Evolutionary conservation across 2,113 vertebrate genomes (phyloP), one percentile per base, ranked within the genome.

Genomic region (Atlantisia rogersi): DNA sequence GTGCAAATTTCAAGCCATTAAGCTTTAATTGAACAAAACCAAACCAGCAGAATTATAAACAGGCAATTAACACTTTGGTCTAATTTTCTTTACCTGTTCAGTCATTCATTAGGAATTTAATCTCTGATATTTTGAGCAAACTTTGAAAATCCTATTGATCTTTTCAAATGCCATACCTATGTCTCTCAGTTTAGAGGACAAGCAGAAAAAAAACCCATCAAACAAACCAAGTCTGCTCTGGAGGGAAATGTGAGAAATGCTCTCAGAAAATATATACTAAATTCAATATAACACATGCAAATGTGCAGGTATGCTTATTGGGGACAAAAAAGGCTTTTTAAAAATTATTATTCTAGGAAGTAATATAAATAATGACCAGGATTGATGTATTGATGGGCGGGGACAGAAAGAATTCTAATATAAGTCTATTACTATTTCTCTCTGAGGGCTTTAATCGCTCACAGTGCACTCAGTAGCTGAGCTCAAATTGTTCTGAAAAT

Each of bases 1-100:
- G 94, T 64, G 25, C 85, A 84, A 91, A 94, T 21, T 87, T 90
- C 44, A 75, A 89, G 84, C 13, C 80, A 58, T 82, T 82, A 87
- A 70, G 55, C 19, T 81, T 94, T 59, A 86, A 60, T 62, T 70
- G 16, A 86, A 86, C 8, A 69, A 96, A 90, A 85, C 21, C 69
- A 93, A 89, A 26, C 25, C 9, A 93, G 11, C 6, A 76, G 29
- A 82, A 79, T 74, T 78, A 71, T 78, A 88, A 82, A 84, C 31
- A 53, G 19, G 11, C 8, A 90, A 25, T 93, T 92, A 83, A 67
- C 44, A 67, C 29, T 77, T 84, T 67, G 12, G 10, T 92, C 56
- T 86, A 32, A 20, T 82, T 92, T 79, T 90, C 31, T 12, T 55
- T 88, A 80, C 32, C 6, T 2, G 0, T 73, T 90, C 77, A 67